Base-by-base conservation (phyloP, 2,113 vertebrate species). In the Laterallus jamaicensis region DNA sequence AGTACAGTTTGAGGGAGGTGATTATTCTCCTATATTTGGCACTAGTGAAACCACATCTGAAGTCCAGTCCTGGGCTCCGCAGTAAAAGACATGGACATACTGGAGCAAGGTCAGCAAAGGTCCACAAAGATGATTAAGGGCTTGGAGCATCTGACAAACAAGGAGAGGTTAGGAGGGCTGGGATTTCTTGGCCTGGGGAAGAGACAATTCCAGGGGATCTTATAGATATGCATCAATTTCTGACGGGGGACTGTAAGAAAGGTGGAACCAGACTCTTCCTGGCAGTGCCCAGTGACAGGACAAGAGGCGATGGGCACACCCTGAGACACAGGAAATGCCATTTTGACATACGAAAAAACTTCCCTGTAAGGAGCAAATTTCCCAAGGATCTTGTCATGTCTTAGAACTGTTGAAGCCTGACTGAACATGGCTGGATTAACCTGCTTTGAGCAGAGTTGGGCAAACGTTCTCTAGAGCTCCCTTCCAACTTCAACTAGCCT, bases 91-190 rank as follows among this genome's bases (percentile, higher is more conserved):
- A 32, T 0, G 2, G 31, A 71, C 18, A 28, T 15, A 56, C 14
- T 1, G 17, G 40, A 78, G 26, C 0, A 1, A 25, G 40, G 25
- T 40, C n/a, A 49, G 47, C 0, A 1, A 29, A 75, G n/a, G 63
- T 42, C 40, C 18, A 17, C 9, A 24, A 44, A 80, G 60, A 64
- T 20, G 16, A 54, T 40, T 28, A 47, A 80, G 44, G 39, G 8
- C 18, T 58, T 52, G 56, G 13, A 64, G 42, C 24, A 40, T 20
- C 37, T 59, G 71, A 63, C 37, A 8, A 6, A 52, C 28, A 18
- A 44, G 35, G 35, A 70, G 32, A 59, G 26, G 69, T 29, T 44
- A 20, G 25, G 9, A 62, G 49, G n/a, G 31, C 25, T n/a, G 20
- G 37, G 29, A 84, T 12, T 32, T 44, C 11, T 56, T 39, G 47